Base-by-base conservation (phyloP, 2,888 invertebrate species). In the Volucella bombylans region DNA sequence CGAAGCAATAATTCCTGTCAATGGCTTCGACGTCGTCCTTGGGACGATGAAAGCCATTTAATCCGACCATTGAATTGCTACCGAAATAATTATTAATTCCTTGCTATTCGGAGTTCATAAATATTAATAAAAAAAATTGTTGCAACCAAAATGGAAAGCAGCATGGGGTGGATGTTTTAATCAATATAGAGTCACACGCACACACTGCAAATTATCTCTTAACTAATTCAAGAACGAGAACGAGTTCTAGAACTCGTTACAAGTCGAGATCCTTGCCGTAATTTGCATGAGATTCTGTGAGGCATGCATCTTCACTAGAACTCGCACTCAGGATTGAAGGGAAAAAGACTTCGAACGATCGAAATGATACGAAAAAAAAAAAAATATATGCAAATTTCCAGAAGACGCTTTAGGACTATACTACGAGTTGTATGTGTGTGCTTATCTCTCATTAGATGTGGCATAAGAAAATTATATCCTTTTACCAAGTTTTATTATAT, bases 21-120 rank as follows among this genome's bases (percentile, higher is more conserved):
- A 47, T 67, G 50, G 39, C 31, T 4, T 6, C 39, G 50, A 54
- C 47, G n/a, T 23, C 15, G 43, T 10, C 43, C 38, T 47, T 55
- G 55, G 61, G 38, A 23, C 64, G 39, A 52, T 15, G 14, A 55
- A 61, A 80, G 57, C 57, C 81, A 65, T 74, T 76, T 81, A 59
- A 62, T 69, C 73, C 68, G 18, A 15, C 74, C 76, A 76, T 76
- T 69, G 76, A 76, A 76, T 76, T 76, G 76, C 65, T 74, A 69
- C 57, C 74, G 59, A 68, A 81, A 81, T 81, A 81, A 81, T 81
- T 31, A 31, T 31, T 74, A 74, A 81, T 81, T 74, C 57, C 47
- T 57, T 39, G 67, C 61, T 68, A 68, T 54, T 47, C 67, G 43
- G 62, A 31, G 15, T 55, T 80, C 80, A 80, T 80, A 73, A 80